Base-by-base conservation (phyloP, 2,797 vertebrate species). In the Myripristis murdjan region DNA sequence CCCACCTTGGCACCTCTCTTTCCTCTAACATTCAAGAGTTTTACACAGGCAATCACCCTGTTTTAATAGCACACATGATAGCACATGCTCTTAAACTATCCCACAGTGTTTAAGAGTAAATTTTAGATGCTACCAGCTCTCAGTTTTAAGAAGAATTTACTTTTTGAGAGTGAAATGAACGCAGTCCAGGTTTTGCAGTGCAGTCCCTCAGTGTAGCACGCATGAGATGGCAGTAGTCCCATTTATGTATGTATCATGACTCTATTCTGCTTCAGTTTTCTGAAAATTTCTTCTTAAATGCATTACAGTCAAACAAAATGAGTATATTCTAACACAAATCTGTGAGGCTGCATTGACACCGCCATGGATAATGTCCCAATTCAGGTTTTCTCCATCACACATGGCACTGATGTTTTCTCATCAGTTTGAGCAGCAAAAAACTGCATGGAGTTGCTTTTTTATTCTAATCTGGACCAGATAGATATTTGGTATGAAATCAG, bases 141-240 rank as follows among this genome's bases (percentile, higher is more conserved):
- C 41, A 0, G 33, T 35, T 14, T n/a, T 24, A 16, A 46, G 5
- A 14, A 39, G 31, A 12, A 5, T 33, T 22, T 33, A 20, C 16
- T 56, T 64, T 24, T n/a, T 71, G 47, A 47, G 43, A 35, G 39
- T 58, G 44, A 57, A 51, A 12, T 0, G 4, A 73, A 26, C 39
- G 28, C 33, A 55, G 52, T 5, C 35, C 51, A 33, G 35, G 26
- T 62, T 46, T 39, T 46, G 28, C 15, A 28, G 44, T 35, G 44
- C 10, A 35, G 44, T 20, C 10, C 10, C 33, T 54, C 23, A 58
- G 43, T 18, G 15, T 63, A 41, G 63, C 12, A 24, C 4, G 3
- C 33, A 52, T 47, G 39, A 58, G 20, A 31, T 43, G 68, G 26
- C 48, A 64, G 37, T 74, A 59, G 39, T 60, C 56, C 44, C 55